Percentiles rank a stretch among this genome's conserved stretches.
Conservation (phyloP, 2,797 vertebrate genomes). For the Gallinago solitaria region DNA sequence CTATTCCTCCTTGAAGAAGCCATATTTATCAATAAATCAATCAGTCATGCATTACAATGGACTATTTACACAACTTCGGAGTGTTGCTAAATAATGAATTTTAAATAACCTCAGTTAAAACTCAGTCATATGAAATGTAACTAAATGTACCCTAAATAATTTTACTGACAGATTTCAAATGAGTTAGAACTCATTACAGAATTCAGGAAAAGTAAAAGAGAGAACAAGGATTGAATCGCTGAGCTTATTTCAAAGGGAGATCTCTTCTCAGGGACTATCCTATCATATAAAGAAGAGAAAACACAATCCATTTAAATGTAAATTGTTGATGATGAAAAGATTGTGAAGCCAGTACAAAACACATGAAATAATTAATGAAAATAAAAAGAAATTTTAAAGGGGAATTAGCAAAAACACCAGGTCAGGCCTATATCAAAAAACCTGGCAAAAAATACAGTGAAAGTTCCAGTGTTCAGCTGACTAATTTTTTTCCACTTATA, state of each 20-base stretch:
- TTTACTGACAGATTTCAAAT: slow-evolving; percentile 26
- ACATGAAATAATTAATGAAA: neutral
- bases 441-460: neutral
- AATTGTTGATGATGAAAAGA: neutral
- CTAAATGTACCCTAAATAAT: slow-evolving; percentile 30
- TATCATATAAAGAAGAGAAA: neutral
- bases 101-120: slow-evolving; percentile 14
- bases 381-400: neutral
- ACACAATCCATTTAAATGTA: neutral
- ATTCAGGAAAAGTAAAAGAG: neutral
- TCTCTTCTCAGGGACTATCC: neutral
- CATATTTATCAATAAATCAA: slow-evolving; percentile 25
- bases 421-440: neutral
- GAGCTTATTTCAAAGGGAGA: neutral
- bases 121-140: neutral
- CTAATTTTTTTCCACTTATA: neutral
- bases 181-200: neutral
- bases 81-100: slow-evolving; percentile 33
- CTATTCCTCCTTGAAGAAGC: slow-evolving; percentile 17
- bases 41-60: slow-evolving; percentile 18
- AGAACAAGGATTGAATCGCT: accelerated
- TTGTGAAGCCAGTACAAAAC: neutral
- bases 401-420: neutral
- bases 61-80: slow-evolving; percentile 29
- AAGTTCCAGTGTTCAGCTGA: neutral